Evolutionary conservation across 2,113 vertebrate genomes (phyloP).

Genomic region (Onychorhynchus coronatus): DNA sequence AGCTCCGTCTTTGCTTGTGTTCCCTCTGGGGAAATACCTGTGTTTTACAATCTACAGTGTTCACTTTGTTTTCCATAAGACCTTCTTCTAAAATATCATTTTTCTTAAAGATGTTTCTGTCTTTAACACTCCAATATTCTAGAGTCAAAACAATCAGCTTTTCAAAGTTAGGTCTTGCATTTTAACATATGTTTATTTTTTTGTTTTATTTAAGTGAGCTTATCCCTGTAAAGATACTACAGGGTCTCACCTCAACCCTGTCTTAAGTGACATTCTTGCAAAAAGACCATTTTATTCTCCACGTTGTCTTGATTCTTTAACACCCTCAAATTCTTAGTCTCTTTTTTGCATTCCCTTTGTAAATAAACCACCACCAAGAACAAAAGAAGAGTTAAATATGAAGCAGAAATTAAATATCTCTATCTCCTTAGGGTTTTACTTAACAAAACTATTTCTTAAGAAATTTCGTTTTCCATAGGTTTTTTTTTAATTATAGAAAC

Average conservation of each 20-base stretch:
- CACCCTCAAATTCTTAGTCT: background rate
- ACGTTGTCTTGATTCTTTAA: background rate
- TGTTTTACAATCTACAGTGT: background rate
- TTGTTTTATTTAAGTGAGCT: background rate
- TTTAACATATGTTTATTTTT: background rate
- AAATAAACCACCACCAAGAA: background rate
- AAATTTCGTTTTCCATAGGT: rapidly evolving
- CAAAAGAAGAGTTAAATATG: background rate
- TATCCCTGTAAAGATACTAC: background rate
- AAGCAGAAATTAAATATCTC: background rate
- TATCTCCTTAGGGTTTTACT: background rate
- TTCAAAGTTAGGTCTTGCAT: background rate
- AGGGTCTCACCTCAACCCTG: background rate
- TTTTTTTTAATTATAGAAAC: background rate
- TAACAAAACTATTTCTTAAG: background rate
- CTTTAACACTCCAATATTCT: background rate
- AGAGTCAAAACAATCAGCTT: background rate
- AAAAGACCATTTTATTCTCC: background rate
- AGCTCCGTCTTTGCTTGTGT: background rate
- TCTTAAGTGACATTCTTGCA: background rate
- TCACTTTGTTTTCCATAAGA: background rate
- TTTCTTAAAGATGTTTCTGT: background rate
- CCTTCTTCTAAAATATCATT: background rate
- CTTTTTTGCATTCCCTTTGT: background rate
- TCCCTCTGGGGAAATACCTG: background rate